Evolutionary conservation across 1,140 invertebrate genomes (phyloP).

Genomic region (Solenopsis invicta): DNA sequence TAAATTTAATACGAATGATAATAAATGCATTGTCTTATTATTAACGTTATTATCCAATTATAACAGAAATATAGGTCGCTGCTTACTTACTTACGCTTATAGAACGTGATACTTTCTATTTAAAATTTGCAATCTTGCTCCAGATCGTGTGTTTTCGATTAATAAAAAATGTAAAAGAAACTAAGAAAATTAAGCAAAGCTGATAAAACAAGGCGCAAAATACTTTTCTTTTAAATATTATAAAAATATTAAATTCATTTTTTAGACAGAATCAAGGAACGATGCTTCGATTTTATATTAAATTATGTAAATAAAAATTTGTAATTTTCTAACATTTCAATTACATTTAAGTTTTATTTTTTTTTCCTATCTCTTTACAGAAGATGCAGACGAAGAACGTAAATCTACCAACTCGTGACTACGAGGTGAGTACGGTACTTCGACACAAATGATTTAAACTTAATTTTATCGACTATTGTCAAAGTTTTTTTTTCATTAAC

Average conservation of each 20-base stretch:
- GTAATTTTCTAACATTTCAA: not conserved
- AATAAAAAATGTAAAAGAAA: not conserved
- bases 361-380: slow-evolving; percentile 57
- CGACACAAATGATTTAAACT: not conserved
- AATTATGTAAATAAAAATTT: not conserved
- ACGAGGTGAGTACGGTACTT: slow-evolving; percentile 68
- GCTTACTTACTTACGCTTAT: not conserved
- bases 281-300: not conserved
- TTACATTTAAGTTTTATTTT: not conserved
- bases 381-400: slow-evolving; percentile 79
- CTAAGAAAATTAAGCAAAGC: not conserved
- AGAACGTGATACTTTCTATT: not conserved
- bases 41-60: not conserved
- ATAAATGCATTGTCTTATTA: not conserved
- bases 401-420: slow-evolving; percentile 64
- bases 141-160: not conserved
- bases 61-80: slow-evolving; percentile 11
- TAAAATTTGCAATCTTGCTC: slow-evolving; percentile 2
- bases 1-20: not conserved
- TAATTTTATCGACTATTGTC: slow-evolving; percentile 1
- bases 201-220: not conserved
- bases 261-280: not conserved
- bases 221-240: not conserved
- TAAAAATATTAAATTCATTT: not conserved
- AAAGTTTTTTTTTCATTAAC: not conserved